phyloP scores from a whole-genome alignment of 2,113 vertebrate genomes.

The Noctilio leporinus region DNA sequence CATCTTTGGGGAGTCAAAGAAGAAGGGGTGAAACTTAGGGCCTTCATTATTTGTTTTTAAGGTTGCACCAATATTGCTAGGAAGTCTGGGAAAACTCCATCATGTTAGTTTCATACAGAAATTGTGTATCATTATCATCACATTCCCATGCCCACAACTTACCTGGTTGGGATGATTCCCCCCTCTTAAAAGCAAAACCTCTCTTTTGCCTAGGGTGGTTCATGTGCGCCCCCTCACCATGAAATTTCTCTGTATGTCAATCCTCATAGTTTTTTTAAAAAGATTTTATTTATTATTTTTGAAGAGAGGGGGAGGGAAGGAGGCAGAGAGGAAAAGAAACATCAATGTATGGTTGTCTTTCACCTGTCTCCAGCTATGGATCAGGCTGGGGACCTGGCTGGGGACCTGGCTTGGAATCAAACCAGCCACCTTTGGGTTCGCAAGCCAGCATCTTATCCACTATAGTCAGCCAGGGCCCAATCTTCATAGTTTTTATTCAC shows the following conservation, averaged over 20 bases:
- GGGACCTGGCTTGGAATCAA: no score
- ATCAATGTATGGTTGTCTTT: no score
- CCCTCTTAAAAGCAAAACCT: not conserved
- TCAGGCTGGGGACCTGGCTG: no score
- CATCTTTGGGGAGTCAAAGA: not conserved
- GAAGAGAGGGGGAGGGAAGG: no score
- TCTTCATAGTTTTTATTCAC: not conserved
- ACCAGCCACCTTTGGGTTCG: no score
- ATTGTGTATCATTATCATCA: not conserved
- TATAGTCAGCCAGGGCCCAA: no score
- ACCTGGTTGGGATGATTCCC: not conserved
- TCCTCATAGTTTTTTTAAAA: no score
- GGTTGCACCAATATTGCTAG: not conserved
- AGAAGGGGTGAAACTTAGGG: not conserved
- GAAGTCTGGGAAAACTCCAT: not conserved
- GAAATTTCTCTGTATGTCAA: not conserved
- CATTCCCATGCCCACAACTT: not conserved
- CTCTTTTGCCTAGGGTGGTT: not conserved
- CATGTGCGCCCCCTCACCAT: not conserved
- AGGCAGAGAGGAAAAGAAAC: no score
- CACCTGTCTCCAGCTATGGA: no score
- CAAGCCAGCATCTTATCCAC: no score
- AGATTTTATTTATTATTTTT: no score
- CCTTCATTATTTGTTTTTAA: not conserved
- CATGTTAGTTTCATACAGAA: not conserved